Conservation (phyloP, 2,888 invertebrate species). For the Nomada ferruginata region DNA sequence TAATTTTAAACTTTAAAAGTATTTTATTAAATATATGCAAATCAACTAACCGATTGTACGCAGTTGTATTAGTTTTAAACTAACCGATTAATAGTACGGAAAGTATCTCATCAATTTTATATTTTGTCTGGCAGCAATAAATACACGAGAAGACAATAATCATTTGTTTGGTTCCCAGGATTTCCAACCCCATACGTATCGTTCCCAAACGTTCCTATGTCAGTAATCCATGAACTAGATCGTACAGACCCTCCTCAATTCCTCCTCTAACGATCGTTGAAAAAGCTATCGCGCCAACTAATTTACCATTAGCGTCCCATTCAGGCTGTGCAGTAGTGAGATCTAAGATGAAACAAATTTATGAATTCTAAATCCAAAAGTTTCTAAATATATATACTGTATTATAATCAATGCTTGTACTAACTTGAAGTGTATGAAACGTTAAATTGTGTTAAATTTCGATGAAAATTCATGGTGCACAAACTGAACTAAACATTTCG, state of each 20-base stretch:
- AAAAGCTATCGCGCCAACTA: slow-evolving; percentile 44
- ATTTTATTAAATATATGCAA: no score
- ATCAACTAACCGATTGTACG: no score
- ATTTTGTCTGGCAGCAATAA: slow-evolving; percentile 38
- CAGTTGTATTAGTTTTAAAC: no score
- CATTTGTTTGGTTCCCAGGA: slow-evolving; percentile 64
- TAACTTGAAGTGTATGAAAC: no score
- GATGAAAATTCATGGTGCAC: no score
- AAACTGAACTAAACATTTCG: no score
- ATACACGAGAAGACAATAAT: slow-evolving; percentile 64
- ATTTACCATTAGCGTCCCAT: slow-evolving; percentile 31
- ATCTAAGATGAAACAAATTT: not conserved
- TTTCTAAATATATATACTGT: no score
- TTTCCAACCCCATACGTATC: slow-evolving; percentile 66
- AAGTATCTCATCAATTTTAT: no score
- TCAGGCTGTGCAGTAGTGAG: not conserved
- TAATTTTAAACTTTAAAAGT: no score
- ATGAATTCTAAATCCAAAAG: not conserved
- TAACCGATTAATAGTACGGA: no score
- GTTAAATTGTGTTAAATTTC: no score
- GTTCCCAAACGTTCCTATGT: slow-evolving; percentile 50
- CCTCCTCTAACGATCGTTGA: slow-evolving; percentile 55
- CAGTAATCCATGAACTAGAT: slow-evolving; percentile 60
- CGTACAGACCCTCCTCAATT: slow-evolving; percentile 27
- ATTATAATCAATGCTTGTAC: no score